These are phyloP conservation scores for Megalops cyprinoides DNA, from an alignment of 2,797 vertebrate genomes.

Conservation along the genomic window DNA sequence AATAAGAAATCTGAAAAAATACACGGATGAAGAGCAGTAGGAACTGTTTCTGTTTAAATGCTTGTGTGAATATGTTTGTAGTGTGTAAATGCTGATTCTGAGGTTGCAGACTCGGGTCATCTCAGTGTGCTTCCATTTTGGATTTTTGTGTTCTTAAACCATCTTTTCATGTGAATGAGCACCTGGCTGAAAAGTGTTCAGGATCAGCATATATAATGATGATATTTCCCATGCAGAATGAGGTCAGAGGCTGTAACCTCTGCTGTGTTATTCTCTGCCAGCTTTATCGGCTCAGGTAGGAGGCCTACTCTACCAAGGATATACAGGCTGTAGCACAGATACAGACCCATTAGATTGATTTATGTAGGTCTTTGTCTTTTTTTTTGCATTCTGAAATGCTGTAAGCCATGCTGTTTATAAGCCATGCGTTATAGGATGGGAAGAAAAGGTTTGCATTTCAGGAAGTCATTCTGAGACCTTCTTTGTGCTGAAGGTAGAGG, in stretches of 20 bases:
- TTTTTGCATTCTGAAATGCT: neutral
- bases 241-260: slow-evolving; percentile 71
- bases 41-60: neutral
- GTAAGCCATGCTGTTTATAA: neutral
- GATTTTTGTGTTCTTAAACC: slow-evolving; percentile 48
- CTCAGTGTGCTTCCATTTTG: no score
- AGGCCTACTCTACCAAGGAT: neutral
- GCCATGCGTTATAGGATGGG: neutral
- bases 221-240: slow-evolving; percentile 64
- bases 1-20: no score
- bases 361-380: neutral
- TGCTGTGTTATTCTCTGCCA: neutral
- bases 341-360: neutral
- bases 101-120: neutral
- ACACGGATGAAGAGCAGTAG: neutral
- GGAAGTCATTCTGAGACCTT: neutral
- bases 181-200: slow-evolving; percentile 40
- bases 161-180: slow-evolving; percentile 35
- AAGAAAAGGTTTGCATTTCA: no score
- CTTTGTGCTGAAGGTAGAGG: neutral
- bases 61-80: neutral
- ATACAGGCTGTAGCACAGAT: no score
- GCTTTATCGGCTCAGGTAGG: no score
- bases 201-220: slow-evolving; percentile 77
- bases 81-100: neutral